phyloP scores from a whole-genome alignment of 2,888 invertebrate species.

The Adelphocoris suturalis region DNA sequence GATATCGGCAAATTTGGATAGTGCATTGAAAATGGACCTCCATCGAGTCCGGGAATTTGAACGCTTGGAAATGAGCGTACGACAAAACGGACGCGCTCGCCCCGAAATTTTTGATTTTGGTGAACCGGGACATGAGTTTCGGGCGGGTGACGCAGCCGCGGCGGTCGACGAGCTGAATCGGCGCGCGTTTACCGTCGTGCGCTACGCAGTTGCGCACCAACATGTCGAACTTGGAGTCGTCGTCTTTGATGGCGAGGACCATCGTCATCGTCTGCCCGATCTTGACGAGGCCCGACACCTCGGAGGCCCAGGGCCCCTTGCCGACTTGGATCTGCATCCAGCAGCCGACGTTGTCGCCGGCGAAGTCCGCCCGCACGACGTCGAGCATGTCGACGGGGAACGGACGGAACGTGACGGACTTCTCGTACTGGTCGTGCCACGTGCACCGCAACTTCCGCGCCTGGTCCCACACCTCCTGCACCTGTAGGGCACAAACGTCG shows the following conservation, averaged over 20 bases:
- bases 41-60: slow-evolving; percentile 98
- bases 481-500: slow-evolving; percentile 80
- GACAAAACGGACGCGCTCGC: slow-evolving; percentile 96
- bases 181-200: slow-evolving; percentile 95
- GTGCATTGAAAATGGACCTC: slow-evolving; percentile 98
- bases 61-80: slow-evolving; percentile 97
- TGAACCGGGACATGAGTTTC: slow-evolving; percentile 95
- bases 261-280: slow-evolving; percentile 98
- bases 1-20: slow-evolving; percentile 95
- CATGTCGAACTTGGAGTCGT: slow-evolving; percentile 98
- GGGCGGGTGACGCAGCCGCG: slow-evolving; percentile 95
- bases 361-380: slow-evolving; percentile 96
- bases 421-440: slow-evolving; percentile 98
- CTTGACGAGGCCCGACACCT: slow-evolving; percentile 96
- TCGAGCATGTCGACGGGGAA: slow-evolving; percentile 98
- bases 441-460: slow-evolving; percentile 94
- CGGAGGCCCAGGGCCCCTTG: slow-evolving; percentile 98
- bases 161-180: slow-evolving; percentile 95
- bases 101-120: slow-evolving; percentile 97
- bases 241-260: slow-evolving; percentile 96
- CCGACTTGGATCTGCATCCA: slow-evolving; percentile 99
- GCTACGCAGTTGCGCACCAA: slow-evolving; percentile 95
- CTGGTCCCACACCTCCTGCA: slow-evolving; percentile 96
- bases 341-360: slow-evolving; percentile 96
- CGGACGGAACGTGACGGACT: slow-evolving; percentile 95